These are phyloP conservation scores for Rhabdomys pumilio DNA, from an alignment of 2,797 vertebrate species.

Conservation along the genomic window DNA sequence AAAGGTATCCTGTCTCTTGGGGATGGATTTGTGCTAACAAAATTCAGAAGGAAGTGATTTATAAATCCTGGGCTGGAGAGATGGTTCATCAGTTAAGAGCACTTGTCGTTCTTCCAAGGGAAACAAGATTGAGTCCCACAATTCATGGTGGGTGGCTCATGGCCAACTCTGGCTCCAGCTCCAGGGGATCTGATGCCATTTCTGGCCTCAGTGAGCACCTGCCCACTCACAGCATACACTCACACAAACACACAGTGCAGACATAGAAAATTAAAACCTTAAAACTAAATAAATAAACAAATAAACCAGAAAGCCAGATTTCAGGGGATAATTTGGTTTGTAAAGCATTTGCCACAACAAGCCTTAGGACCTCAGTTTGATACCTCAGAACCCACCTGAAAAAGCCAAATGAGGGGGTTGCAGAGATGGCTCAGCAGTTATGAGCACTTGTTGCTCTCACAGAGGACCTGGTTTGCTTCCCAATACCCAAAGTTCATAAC, in stretches of 20 bases:
- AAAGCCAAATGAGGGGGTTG: neutral
- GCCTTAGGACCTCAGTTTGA: neutral
- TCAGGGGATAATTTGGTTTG: neutral
- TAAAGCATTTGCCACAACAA: neutral
- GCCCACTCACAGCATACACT: neutral
- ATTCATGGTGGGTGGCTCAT: neutral
- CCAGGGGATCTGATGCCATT: neutral
- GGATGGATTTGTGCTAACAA: neutral
- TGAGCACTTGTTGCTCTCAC: neutral
- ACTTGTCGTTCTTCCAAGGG: neutral
- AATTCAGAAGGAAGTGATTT: slow-evolving; percentile 38
- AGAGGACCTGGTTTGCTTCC: neutral
- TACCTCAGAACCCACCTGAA: neutral
- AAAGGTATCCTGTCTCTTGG: slow-evolving; percentile 43
- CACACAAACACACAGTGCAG: neutral
- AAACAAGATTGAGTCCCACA: neutral
- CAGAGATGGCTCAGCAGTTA: neutral
- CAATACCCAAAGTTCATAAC: neutral
- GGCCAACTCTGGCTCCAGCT: neutral
- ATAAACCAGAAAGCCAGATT: neutral
- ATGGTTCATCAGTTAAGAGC: neutral
- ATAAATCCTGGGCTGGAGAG: neutral
- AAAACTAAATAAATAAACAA: neutral
- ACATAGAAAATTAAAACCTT: neutral
- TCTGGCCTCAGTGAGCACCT: neutral